phyloP scores from a whole-genome alignment of 2,113 vertebrate species.

The Grammatotria lemairii region DNA sequence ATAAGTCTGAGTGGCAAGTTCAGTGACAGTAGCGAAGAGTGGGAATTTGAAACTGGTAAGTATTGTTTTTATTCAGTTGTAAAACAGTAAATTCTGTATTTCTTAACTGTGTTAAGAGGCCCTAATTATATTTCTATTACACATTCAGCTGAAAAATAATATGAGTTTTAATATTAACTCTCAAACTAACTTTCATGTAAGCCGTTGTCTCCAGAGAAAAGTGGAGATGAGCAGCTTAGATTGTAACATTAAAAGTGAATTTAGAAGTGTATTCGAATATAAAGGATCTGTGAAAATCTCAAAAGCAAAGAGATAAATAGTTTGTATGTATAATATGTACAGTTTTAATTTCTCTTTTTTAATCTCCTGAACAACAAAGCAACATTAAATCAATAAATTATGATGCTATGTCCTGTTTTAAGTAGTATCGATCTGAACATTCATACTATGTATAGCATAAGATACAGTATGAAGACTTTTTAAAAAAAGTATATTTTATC shows the following conservation, averaged over 20 bases:
- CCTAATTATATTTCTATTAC: not conserved
- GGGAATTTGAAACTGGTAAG: constrained; percentile 54
- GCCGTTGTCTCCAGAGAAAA: not conserved
- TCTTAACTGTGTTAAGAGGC: not conserved
- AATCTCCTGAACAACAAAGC: not conserved
- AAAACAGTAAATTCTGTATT: rapidly evolving
- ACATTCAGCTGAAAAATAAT: not conserved
- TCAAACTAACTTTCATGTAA: not conserved
- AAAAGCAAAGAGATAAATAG: not conserved
- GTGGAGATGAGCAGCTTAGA: not conserved
- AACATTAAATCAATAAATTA: not conserved
- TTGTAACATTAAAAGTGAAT: not conserved
- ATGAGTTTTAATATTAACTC: not conserved
- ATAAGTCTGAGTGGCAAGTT: rapidly evolving
- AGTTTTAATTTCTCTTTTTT: not conserved
- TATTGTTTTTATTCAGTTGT: not conserved
- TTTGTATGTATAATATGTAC: not conserved
- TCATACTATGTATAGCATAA: not conserved
- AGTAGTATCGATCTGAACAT: not conserved
- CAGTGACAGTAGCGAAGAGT: constrained; percentile 54
- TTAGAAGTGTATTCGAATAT: not conserved
- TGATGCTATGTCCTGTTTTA: not conserved
- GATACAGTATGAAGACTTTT: not conserved
- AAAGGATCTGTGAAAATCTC: not conserved
- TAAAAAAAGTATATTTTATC: not conserved